phyloP scores from a whole-genome alignment of 2,113 vertebrate genomes.

The Oxyruncus cristatus region DNA sequence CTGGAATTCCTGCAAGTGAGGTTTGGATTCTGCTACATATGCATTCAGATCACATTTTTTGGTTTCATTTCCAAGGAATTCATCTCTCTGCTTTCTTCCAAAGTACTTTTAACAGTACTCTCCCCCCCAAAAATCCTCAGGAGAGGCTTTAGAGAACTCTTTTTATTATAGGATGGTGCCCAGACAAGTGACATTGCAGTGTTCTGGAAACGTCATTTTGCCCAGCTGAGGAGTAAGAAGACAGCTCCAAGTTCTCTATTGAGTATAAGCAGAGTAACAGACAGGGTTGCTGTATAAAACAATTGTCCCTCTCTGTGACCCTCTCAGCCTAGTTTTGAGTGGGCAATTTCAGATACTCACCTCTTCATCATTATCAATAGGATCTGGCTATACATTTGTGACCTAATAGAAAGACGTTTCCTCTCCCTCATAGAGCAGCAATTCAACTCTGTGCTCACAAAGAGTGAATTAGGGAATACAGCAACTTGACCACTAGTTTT shows the following conservation, averaged over 20 bases:
- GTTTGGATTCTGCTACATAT: background rate
- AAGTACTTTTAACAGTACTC: background rate
- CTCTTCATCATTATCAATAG: background rate
- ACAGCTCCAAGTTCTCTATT: background rate
- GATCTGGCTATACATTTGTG: background rate
- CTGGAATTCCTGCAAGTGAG: background rate
- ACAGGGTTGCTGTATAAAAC: background rate
- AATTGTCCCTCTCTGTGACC: background rate
- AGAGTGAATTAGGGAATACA: background rate
- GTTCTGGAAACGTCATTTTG: background rate
- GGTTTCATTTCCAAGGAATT: background rate
- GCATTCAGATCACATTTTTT: background rate
- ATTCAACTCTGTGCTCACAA: background rate
- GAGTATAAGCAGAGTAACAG: background rate
- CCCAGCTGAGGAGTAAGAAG: background rate
- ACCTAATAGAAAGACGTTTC: background rate
- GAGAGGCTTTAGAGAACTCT: background rate
- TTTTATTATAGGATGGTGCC: background rate
- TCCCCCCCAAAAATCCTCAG: background rate
- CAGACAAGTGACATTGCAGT: background rate
- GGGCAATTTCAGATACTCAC: background rate
- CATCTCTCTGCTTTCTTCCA: background rate
- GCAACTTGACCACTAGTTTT: background rate
- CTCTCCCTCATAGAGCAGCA: background rate
- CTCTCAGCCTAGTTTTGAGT: background rate